These are phyloP conservation scores for Drosophila paracracens DNA, from an alignment of 2,888 invertebrate genomes.

Conservation along the genomic window DNA sequence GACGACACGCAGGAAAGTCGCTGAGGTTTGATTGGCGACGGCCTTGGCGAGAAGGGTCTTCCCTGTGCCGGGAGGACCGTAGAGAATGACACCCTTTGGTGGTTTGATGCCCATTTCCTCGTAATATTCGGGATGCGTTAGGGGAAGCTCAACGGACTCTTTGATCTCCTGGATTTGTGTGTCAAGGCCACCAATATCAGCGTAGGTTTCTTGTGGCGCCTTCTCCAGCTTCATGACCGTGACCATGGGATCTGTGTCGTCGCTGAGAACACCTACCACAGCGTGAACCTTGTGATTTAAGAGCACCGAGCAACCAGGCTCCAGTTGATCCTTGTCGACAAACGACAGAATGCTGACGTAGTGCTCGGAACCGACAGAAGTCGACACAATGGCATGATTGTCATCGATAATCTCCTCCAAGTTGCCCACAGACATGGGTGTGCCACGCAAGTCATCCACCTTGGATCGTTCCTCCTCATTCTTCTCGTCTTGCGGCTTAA, in stretches of 20 bases:
- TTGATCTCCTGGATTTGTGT: conserved; percentile 99
- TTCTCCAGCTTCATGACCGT: conserved; percentile 99
- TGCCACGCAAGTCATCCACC: conserved; percentile 99
- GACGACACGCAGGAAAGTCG: conserved; percentile 98
- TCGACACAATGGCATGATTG: conserved; percentile 99
- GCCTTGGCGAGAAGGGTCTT: conserved; percentile 99
- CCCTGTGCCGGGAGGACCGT: conserved; percentile 99
- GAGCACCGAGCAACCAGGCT: conserved; percentile 99
- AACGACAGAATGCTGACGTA: conserved; percentile 99
- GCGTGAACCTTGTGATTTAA: conserved; percentile 99
- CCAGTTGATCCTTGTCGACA: conserved; percentile 99
- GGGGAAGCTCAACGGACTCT: conserved; percentile 98
- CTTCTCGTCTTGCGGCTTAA: conserved; percentile 99
- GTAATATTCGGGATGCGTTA: conserved; percentile 99
- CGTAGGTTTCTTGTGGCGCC: conserved; percentile 99
- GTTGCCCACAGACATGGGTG: conserved; percentile 99
- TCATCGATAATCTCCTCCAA: conserved; percentile 99
- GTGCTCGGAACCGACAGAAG: conserved; percentile 99
- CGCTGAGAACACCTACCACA: conserved; percentile 99
- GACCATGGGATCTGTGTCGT: conserved; percentile 99
- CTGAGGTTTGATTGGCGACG: conserved; percentile 99
- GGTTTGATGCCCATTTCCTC: conserved; percentile 99
- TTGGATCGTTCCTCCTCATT: conserved; percentile 99
- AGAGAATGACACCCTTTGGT: conserved; percentile 99
- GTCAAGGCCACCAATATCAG: conserved; percentile 98